A percentile compares a stretch with the other conserved stretches of the same genome.
phyloP scores from a whole-genome alignment of 2,888 invertebrate genomes.

The Chesias legatella region DNA sequence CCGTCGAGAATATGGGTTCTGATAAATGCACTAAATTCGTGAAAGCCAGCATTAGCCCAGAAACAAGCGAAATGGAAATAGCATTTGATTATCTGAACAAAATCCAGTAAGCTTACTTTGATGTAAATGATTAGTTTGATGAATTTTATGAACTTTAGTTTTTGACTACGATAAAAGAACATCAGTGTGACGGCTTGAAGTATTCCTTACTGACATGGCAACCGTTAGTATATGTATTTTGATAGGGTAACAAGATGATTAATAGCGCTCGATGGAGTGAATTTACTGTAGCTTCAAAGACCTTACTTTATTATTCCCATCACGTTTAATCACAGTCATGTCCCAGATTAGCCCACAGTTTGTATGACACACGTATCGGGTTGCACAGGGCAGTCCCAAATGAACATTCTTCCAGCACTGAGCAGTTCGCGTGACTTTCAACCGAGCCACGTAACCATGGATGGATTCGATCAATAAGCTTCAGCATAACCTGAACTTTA shows the following conservation, averaged over 20 bases:
- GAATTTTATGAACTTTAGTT: too few relatives aligned
- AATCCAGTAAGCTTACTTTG: conserved; percentile 5
- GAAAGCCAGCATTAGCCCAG: conserved; percentile 37
- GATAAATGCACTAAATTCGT: conserved; percentile 43
- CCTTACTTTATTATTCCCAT: conserved; percentile 38
- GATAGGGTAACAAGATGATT: too few relatives aligned
- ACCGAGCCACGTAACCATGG: conserved; percentile 43
- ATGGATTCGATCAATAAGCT: conserved; percentile 53
- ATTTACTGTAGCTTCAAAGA: conserved; percentile 7
- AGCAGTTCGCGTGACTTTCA: conserved; percentile 59
- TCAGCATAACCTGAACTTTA: conserved; percentile 40
- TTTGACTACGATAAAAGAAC: too few relatives aligned
- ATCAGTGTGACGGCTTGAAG: too few relatives aligned
- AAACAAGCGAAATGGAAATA: conserved; percentile 24
- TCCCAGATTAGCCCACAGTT: conserved; percentile 16
- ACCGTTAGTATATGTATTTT: too few relatives aligned
- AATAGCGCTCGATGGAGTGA: too few relatives aligned
- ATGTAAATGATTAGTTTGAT: conserved; percentile 3
- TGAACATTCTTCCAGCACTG: conserved; percentile 45
- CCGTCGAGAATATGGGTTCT: conserved; percentile 36
- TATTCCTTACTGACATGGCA: too few relatives aligned
- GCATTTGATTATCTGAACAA: conserved; percentile 4
- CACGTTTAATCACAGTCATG: conserved; percentile 40
- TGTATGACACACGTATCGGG: conserved; percentile 23
- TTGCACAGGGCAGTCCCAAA: conserved; percentile 44